Evolutionary conservation across 2,888 invertebrate species (phyloP).

Genomic region (Pyrrhia umbra): DNA sequence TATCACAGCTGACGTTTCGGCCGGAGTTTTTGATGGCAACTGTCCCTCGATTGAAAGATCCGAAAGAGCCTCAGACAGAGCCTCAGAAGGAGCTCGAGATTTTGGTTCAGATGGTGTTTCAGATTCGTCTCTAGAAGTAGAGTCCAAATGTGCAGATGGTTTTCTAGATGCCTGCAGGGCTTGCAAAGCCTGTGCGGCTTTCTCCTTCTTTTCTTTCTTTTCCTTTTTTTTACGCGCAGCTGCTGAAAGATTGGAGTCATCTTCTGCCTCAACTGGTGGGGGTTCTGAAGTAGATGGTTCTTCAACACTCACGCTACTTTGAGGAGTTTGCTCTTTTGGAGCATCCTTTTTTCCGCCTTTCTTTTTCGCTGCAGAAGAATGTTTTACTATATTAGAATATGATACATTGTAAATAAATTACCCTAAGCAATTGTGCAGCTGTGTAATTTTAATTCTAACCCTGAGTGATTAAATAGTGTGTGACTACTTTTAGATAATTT

Average conservation of each 20-base stretch:
- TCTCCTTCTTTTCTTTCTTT: constrained; percentile 66
- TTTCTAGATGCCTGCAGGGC: constrained; percentile 44
- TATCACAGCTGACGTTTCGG: neutral
- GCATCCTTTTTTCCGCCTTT: constrained; percentile 57
- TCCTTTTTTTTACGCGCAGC: constrained; percentile 60
- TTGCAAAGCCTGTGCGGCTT: constrained; percentile 42
- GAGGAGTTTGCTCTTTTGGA: constrained; percentile 42
- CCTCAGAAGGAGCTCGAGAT: constrained; percentile 38
- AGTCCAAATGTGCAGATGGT: constrained; percentile 17
- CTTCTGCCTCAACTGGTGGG: constrained; percentile 34
- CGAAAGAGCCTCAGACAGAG: constrained; percentile 42
- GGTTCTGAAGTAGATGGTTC: constrained; percentile 48
- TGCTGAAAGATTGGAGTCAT: constrained; percentile 39
- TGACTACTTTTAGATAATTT: no score
- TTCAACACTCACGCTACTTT: constrained; percentile 22
- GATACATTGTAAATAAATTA: no score
- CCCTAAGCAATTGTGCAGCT: neutral
- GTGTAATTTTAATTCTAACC: neutral
- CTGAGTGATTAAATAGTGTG: no score
- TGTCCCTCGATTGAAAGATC: constrained; percentile 14
- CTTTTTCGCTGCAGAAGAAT: constrained; percentile 59
- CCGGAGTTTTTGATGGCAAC: constrained; percentile 8
- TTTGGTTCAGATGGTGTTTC: constrained; percentile 22
- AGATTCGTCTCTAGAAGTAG: constrained; percentile 25
- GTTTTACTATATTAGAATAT: neutral